Base-by-base conservation (phyloP, 2,113 vertebrate species). In the Anguilla japonica region DNA sequence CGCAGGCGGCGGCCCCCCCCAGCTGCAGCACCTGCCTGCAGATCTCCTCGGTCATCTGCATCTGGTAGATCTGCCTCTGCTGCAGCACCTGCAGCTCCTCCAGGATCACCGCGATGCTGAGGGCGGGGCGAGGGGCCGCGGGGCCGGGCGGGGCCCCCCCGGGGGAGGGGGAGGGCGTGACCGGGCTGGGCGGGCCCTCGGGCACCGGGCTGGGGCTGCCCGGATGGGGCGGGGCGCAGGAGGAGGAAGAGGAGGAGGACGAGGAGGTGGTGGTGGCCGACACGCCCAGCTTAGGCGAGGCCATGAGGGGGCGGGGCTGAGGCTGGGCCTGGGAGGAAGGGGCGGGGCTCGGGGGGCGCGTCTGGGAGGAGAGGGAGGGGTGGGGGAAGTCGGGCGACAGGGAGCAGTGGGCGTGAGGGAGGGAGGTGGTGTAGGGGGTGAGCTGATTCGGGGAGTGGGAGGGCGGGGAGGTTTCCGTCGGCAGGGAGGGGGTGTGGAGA, bases 1-100 rank as follows among this genome's bases (percentile, higher is more conserved):
- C 95, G 92, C 91, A 94, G 41, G 96, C 87, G 41, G 96, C 87
- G 8, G 95, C 91, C 13, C 95, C 95, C 5, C 97, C 97, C 0
- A 98, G 94, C 81, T 97, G 94, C 5, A 98, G 93, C 43, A 98
- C 97, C 53, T 98, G 97, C 60, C 96, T 93, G 87, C 97, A 98
- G 85, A 98, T 98, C 91, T 98, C 97, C 89, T 98, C 97, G 0
- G 97, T 98, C 93, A 98, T 97, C 91, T 98, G 97, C 97, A 98
- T 98, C 93, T 98, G 97, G 90, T 97, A 97, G 86, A 98, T 97
- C 90, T 98, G 97, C 50, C 97, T 93, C 92, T 98, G 97, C 90
- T 98, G 97, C 80, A 98, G 91, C 84, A 98, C 95, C 26, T 97
- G 92, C 2, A 98, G 96, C 91, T 98, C 97, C 90, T 98, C 97